Evolutionary conservation across 2,797 vertebrate species (phyloP).

Genomic region (Pangasius macronema): DNA sequence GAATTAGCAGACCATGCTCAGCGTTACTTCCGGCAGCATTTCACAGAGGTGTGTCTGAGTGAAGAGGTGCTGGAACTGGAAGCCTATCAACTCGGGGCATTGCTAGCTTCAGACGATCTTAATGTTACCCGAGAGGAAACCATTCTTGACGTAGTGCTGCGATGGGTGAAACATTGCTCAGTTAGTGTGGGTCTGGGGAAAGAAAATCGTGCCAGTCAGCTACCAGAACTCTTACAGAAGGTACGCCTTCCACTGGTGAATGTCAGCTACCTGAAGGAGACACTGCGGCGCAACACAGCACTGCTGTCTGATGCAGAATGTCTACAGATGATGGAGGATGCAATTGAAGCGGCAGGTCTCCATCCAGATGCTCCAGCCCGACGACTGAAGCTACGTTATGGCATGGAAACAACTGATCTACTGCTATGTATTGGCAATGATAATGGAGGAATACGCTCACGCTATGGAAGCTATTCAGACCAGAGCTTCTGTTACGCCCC

Average conservation of each 20-base stretch:
- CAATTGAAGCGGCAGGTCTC: constrained; percentile 77
- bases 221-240: constrained; percentile 88
- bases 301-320: constrained; percentile 86
- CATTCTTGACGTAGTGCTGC: constrained; percentile 90
- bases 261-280: constrained; percentile 83
- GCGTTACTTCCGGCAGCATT: constrained; percentile 85
- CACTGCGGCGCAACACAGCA: constrained; percentile 83
- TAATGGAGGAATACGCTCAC: constrained; percentile 86
- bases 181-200: constrained; percentile 56
- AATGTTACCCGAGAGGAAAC: constrained; percentile 92
- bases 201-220: constrained; percentile 74
- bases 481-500: constrained; percentile 93
- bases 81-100: constrained; percentile 83
- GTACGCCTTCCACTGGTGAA: constrained; percentile 86
- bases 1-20: constrained; percentile 85
- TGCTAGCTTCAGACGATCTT: constrained; percentile 91
- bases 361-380: constrained; percentile 76
- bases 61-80: constrained; percentile 93
- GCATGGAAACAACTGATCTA: constrained; percentile 95
- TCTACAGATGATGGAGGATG: constrained; percentile 83
- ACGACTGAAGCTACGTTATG: constrained; percentile 85
- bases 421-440: constrained; percentile 94
- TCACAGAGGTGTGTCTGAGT: constrained; percentile 89
- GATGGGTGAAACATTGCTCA: constrained; percentile 83
- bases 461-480: constrained; percentile 84